Evolutionary conservation across 2,113 vertebrate genomes (phyloP), one percentile per base, ranked within the genome.

Genomic region (Emberiza fucata): DNA sequence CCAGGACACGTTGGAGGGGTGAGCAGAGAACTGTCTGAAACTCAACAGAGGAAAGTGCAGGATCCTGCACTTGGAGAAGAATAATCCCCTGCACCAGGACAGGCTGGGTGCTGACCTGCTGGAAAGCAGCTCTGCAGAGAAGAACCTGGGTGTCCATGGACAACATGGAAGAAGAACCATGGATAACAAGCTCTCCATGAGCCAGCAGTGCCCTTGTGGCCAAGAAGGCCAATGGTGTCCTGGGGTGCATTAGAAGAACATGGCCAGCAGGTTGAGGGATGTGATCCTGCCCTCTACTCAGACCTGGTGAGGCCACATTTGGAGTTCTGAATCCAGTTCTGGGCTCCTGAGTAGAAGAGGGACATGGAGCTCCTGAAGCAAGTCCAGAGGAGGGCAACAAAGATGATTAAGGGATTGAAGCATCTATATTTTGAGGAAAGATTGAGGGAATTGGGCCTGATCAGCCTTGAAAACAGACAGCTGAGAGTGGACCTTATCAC

Each of bases 211-310:
- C 4, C n/a, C 12, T 20, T 29, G 39, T 14, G 39, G 4, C 23
- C 53, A 47, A 31, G 47, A 47, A 31, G n/a, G 29, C 7, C 45
- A 31, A 1, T 15, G 54, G 3, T 47, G 2, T 35, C 14, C 40
- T 15, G 14, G 39, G 9, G 8, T 61, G 12, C 17, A 10, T 48
- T 23, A 35, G 8, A 29, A 69, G 7, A 42, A 0, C 29, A 23
- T 2, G 35, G n/a, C 8, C 47, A 53, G 9, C 21, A 35, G 40
- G 14, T 1, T 0, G 1, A 61, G 47, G 21, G 12, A 42, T 2
- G 2, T 54, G 78, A 54, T 82, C 63, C 47, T 48, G 54, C 3
- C 21, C n/a, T 76, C n/a, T 53, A 4, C 47, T 40, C 17, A 54
- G 29, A 14, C 29, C 29, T 68, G 9, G 13, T 50, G 31, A 17